Base-by-base conservation (phyloP, 64 coral and sea anemone genomes). In the Dendronephthya gigantea region DNA sequence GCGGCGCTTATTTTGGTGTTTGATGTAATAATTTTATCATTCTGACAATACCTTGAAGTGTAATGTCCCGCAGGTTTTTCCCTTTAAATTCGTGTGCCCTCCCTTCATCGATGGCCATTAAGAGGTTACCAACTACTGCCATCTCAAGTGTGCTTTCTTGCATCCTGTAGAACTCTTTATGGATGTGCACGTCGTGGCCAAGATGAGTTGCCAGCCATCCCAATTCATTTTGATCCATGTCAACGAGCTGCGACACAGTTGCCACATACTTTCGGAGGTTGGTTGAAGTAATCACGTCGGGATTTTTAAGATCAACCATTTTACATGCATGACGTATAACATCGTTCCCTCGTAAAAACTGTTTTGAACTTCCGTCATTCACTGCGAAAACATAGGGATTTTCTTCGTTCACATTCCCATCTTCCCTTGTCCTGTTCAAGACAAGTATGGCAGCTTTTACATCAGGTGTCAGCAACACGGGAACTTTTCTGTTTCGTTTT, bases 341-440 rank as follows among this genome's bases (percentile, higher is more conserved):
- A n/a, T 66, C 58, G 14, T 66, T 66, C 6, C 58, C 58, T 30
- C 58, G 3, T 66, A 66, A 15, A 66, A 5, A 66, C 6, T 66
- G 6, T 17, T 4, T 66, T 5, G 58, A 66, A 28, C 11, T 28
- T 31, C 47, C 84, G n/a, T 35, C 79, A 10, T 59, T 30, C 4
- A 49, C 17, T 12, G 90, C 52, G 87, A 91, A 91, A 32, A 86
- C 52, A 19, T 52, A 87, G 5, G 55, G 50, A 74, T 87, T 91
- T 9, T 37, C 83, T 23, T 40, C 65, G n/a, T n/a, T n/a, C n/a
- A n/a, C 82, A 5, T 84, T 72, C 1, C 79, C 70, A 29, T 38
- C 75, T 34, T 87, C 51, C 30, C 90, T 23, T 11, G 32, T 49
- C 0, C 43, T 28, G 11, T 79, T 34, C 31, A 91, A 17, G 0